Conservation (phyloP, 2,888 invertebrate species). For the Hydroisotoma schaefferi region DNA sequence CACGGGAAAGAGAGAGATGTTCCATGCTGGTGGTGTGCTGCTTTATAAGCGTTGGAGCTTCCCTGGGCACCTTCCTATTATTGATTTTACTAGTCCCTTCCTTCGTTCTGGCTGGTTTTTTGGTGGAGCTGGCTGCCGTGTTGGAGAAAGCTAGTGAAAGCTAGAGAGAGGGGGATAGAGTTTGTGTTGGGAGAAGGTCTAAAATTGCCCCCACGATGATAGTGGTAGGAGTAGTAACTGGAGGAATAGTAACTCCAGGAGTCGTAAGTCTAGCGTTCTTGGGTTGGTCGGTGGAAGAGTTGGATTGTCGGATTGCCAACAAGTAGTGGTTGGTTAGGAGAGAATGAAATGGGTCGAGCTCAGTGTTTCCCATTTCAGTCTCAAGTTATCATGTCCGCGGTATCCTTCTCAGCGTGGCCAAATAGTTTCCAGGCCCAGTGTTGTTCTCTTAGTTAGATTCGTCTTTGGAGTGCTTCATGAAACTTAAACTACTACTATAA, state of each 20-base stretch:
- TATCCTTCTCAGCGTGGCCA: neutral
- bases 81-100: too few relatives aligned
- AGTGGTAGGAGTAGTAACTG: neutral
- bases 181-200: neutral
- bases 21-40: too few relatives aligned
- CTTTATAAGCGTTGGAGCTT: too few relatives aligned
- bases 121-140: too few relatives aligned
- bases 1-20: too few relatives aligned
- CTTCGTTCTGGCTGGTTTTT: too few relatives aligned
- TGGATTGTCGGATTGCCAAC: constrained; percentile 2
- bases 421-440: neutral
- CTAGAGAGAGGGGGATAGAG: neutral
- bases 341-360: constrained; percentile 6
- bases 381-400: constrained; percentile 33
- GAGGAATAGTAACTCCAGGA: neutral
- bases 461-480: neutral
- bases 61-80: too few relatives aligned
- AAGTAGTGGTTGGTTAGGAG: neutral
- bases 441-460: neutral
- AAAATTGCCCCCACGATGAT: neutral
- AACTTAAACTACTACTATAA: neutral
- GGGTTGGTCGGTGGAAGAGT: neutral
- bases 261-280: neutral
- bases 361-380: constrained; percentile 35
- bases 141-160: neutral